Evolutionary conservation across 2,113 vertebrate genomes (phyloP), one percentile per base, ranked within the genome.

Genomic region (Otus sunia): DNA sequence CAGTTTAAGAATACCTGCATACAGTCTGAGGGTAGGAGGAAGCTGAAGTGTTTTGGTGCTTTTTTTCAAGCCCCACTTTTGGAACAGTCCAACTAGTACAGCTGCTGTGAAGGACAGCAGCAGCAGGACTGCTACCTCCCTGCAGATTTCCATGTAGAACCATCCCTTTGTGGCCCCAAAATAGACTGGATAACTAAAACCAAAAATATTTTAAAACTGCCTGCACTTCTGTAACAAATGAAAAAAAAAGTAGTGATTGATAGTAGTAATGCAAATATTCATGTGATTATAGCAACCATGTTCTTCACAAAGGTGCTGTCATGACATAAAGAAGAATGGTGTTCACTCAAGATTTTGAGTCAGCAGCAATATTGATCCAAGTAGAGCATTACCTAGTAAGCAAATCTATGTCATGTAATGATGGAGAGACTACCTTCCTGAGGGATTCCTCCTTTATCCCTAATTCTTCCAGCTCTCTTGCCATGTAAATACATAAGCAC

Each of bases 241-340:
- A 50, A 67, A 93, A 74, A 53, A 41, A 6, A 53, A 47, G 20
- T 11, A 39, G 41, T n/a, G 73, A 77, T 3, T 60, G 78, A 77
- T 4, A 77, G 36, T 18, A 69, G 55, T 8, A 56, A 43, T 69
- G 17, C 29, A 78, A 66, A 47, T 56, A 76, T 23, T 55, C 13
- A 6, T 4, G 17, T 34, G 26, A 60, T 41, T 53, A 12, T 17
- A 71, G 50, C 20, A 82, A 37, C 12, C 8, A 11, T 0, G 0
- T 47, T 85, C 55, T 82, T n/a, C 50, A 62, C 34, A 90, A 74
- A 88, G 39, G 39, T 45, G 50, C 26, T 64, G 20, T 32, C 74
- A 27, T 4, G 9, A 66, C 12, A 34, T 34, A 37, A 85, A 56
- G 41, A 79, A 62, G 30, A 85, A 62, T 17, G 37, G 30, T 59